Evolutionary conservation across 2,888 invertebrate genomes (phyloP).

Genomic region (Thyatira batis): DNA sequence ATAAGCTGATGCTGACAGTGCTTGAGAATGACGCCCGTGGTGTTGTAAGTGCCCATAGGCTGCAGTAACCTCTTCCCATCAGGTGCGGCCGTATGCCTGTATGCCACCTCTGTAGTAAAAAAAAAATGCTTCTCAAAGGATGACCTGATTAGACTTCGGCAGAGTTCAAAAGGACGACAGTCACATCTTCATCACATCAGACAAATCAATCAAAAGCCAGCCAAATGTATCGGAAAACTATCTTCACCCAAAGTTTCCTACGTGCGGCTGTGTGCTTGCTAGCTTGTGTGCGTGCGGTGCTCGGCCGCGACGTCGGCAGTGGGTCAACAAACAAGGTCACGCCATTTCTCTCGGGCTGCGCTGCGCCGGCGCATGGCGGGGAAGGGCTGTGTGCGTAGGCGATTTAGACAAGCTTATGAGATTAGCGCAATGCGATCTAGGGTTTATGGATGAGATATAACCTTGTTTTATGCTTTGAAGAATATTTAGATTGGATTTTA

Average conservation of each 20-base stretch:
- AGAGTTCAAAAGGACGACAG: no score
- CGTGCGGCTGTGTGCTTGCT: conserved; percentile 14
- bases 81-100: no score
- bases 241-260: conserved; percentile 5
- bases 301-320: conserved; percentile 76
- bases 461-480: no score
- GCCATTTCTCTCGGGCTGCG: conserved; percentile 68
- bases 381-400: conserved; percentile 42
- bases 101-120: no score
- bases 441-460: background rate
- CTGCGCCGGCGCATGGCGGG: conserved; percentile 25
- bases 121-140: no score
- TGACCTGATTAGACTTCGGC: no score
- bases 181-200: no score
- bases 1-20: no score
- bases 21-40: no score
- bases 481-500: no score
- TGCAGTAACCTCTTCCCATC: no score
- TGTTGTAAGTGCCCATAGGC: no score
- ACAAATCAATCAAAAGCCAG: background rate
- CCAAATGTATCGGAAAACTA: conserved; percentile 1
- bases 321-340: conserved; percentile 79
- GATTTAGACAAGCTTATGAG: conserved; percentile 23
- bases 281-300: conserved; percentile 49
- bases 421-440: conserved; percentile 8